Evolutionary conservation across 2,888 invertebrate species (phyloP).

Genomic region (Lamellibrachia satsuma): DNA sequence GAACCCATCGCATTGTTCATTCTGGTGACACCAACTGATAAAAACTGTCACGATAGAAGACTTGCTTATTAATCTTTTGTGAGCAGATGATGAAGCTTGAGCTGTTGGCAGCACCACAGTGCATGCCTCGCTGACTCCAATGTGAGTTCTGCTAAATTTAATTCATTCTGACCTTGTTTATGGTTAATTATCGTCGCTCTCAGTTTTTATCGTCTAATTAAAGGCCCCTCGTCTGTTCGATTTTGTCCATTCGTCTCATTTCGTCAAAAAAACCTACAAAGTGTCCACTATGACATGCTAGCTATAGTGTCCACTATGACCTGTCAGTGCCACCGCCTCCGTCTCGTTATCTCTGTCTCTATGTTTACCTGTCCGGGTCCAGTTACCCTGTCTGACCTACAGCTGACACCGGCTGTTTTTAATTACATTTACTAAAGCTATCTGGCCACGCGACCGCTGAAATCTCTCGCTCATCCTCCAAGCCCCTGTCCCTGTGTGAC

Average conservation of each 20-base stretch:
- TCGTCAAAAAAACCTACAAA: no score
- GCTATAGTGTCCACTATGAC: no score
- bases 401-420: not conserved
- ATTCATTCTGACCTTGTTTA: constrained; percentile 1
- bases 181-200: not conserved
- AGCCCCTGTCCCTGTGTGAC: not conserved
- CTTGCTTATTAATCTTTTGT: constrained; percentile 11
- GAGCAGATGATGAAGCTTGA: not conserved
- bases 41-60: not conserved
- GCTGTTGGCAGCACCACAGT: not conserved
- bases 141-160: constrained; percentile 17
- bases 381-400: not conserved
- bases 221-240: no score
- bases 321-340: not conserved
- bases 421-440: not conserved
- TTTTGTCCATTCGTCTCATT: no score
- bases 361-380: not conserved
- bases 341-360: not conserved
- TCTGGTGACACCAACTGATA: not conserved
- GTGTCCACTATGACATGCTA: no score
- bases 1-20: not conserved
- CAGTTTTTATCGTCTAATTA: no score
- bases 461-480: not conserved
- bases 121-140: not conserved
- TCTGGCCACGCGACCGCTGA: not conserved